Base-by-base conservation (phyloP, 2,797 vertebrate genomes). In the Syndactyla subalaris region DNA sequence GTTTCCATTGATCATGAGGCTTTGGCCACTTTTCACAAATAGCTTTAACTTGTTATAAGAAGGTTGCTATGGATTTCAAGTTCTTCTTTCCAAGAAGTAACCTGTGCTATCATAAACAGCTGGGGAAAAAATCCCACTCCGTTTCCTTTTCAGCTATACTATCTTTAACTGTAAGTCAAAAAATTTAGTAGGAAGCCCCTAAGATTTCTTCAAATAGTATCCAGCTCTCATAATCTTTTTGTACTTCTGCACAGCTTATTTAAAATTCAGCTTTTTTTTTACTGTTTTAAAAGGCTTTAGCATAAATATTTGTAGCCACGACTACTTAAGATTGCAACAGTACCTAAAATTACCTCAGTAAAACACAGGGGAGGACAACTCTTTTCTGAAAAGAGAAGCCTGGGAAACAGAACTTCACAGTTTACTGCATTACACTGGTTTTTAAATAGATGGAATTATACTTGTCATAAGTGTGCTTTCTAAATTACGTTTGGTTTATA, bases 211-310 rank as follows among this genome's bases (percentile, higher is more conserved):
- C 51, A n/a, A 16, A 86, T 75, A 67, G 23, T 63, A 48, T 72
- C n/a, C 65, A 51, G 46, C 68, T 88, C 30, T 92, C 75, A 52
- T 75, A 72, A 63, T 81, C 43, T 59, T 95, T 62, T 59, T 75
- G 13, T 80, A 68, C 27, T 89, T 89, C 39, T 90, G 27, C 41
- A 36, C 13, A 52, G 63, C 62, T 95, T 94, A 88, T 90, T 92
- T 95, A 36, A 92, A 93, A 81, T 73, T 46, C 3, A 24, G 68
- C 58, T 78, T 62, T 93, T 48, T 86, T 92, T 95, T 90, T 77
- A 74, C 32, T 83, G 49, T 92, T 89, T 71, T 92, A 89, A 94
- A 96, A 94, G 84, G 63, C 38, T 92, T 74, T 83, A 82, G 20
- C 89, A 14, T 93, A 97, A 96, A 95, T 89, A 92, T 96, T 97